A percentile compares a stretch with the other conserved stretches of the same genome.
Conservation (phyloP, 2,797 vertebrate genomes). For the Cyprinodon diabolis region DNA sequence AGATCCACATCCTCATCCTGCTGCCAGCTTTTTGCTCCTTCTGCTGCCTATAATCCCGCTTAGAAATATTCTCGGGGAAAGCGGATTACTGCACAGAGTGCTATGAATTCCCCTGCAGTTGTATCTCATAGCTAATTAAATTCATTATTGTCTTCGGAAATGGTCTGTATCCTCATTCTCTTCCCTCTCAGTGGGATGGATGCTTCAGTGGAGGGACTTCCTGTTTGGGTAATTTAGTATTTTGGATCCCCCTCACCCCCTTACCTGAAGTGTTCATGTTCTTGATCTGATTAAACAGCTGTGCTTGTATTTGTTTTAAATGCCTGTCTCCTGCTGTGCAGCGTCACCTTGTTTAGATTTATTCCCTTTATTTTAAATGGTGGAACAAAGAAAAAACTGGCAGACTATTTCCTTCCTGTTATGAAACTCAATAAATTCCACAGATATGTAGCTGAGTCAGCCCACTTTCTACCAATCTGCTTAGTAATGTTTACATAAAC, state of each 20-base stretch:
- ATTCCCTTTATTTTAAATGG: not conserved
- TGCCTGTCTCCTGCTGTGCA: not conserved
- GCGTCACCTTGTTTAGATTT: not conserved
- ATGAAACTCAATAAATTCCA: conserved; percentile 20
- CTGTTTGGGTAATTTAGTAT: conserved; percentile 70
- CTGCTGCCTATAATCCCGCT: conserved; percentile 69
- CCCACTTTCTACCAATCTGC: not conserved
- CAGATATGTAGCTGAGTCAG: conserved; percentile 2
- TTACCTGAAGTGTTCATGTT: conserved; percentile 52
- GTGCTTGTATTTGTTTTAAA: conserved; percentile 6
- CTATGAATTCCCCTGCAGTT: conserved; percentile 58
- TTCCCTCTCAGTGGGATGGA: conserved; percentile 41
- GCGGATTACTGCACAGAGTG: conserved; percentile 62
- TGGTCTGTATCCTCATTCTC: conserved; percentile 43
- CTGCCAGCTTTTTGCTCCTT: conserved; percentile 47
- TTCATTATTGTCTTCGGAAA: conserved; percentile 73
- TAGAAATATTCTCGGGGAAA: conserved; percentile 68
- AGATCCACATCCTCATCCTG: conserved; percentile 12
- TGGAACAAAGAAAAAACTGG: conserved; percentile 6
- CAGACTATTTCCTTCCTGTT: conserved; percentile 8
- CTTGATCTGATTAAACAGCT: conserved; percentile 41
- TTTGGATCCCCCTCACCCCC: conserved; percentile 63
- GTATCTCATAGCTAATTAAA: conserved; percentile 79
- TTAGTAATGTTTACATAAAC: not conserved
- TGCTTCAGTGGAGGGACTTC: conserved; percentile 55